Evolutionary conservation across 2,888 invertebrate genomes (phyloP).

Genomic region (Clanis bilineata): DNA sequence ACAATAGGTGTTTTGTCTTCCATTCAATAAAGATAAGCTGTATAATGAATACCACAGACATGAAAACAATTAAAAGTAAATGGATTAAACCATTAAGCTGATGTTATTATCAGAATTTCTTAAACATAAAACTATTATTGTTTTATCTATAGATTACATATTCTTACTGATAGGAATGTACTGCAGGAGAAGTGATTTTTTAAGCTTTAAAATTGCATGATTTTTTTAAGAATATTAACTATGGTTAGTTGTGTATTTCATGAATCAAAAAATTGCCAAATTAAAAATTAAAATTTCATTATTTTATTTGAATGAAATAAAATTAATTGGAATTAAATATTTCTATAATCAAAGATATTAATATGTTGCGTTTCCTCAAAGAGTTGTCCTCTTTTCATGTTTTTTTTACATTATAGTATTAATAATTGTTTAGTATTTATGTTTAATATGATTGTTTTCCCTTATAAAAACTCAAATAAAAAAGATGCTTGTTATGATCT

Average conservation of each 20-base stretch:
- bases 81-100: not conserved
- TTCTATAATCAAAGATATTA: no score
- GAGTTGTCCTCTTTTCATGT: no score
- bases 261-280: no score
- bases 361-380: no score
- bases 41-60: not conserved
- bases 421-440: no score
- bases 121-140: not conserved
- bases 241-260: no score
- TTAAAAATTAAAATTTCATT: no score
- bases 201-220: no score
- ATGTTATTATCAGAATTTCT: not conserved
- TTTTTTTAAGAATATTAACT: no score
- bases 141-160: not conserved
- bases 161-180: not conserved
- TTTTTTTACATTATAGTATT: no score
- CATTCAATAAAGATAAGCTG: not conserved
- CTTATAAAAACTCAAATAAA: not conserved
- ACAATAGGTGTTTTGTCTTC: not conserved
- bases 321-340: no score
- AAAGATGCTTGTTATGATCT: not conserved
- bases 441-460: no score
- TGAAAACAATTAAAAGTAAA: conserved; percentile 2
- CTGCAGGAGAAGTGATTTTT: not conserved
- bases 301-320: not conserved